These are phyloP conservation scores for Drosophila tanythrix DNA, from an alignment of 2,888 invertebrate genomes.

Conservation along the genomic window DNA sequence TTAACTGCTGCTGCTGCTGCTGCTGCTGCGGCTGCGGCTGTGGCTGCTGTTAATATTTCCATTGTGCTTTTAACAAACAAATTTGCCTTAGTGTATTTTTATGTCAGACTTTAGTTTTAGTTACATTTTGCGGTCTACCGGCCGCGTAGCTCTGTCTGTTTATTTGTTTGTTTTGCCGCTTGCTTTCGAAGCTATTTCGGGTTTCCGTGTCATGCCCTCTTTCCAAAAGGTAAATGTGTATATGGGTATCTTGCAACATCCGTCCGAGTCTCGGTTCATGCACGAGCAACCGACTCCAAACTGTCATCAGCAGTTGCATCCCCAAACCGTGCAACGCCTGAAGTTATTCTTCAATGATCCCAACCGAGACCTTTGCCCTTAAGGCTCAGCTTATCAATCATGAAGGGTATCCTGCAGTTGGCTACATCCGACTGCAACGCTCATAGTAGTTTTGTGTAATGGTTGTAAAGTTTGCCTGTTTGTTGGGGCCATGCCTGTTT, in stretches of 20 bases:
- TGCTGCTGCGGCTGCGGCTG: constrained; percentile 18
- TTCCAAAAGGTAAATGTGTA: neutral
- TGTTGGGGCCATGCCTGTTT: constrained; percentile 33
- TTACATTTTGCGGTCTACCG: constrained; percentile 49
- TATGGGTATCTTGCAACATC: neutral
- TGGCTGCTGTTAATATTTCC: constrained; percentile 56
- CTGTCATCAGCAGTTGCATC: neutral
- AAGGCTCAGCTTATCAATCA: neutral
- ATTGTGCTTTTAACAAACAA: constrained; percentile 66
- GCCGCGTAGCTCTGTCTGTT: constrained; percentile 35
- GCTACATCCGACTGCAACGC: neutral
- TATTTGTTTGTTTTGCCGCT: constrained; percentile 28
- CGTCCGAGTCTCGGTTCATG: neutral
- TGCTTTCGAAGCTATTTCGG: neutral
- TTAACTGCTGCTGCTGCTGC: constrained; percentile 1
- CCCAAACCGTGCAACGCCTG: neutral
- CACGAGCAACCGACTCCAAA: neutral
- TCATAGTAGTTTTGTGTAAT: constrained; percentile 19
- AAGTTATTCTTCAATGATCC: neutral
- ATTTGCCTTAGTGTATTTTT: constrained; percentile 66
- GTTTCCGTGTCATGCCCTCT: neutral
- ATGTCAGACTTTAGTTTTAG: constrained; percentile 44
- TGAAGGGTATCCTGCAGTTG: neutral
- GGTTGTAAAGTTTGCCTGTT: constrained; percentile 40
- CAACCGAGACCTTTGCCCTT: neutral